phyloP scores from a whole-genome alignment of 1,140 invertebrate genomes.

The Proctacanthus coquilletti region DNA sequence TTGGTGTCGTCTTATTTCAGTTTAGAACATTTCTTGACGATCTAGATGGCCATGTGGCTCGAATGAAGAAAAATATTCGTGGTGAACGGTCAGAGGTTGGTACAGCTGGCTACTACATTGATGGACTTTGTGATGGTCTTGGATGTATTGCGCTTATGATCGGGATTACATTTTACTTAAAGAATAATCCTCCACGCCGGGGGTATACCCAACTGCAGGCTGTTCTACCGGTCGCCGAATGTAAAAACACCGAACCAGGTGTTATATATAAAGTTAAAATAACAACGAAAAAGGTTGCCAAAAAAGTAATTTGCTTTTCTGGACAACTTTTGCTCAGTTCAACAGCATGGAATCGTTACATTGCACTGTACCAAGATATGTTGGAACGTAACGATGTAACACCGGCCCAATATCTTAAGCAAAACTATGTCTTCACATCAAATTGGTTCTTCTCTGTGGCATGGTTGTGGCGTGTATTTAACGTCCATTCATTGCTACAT shows the following conservation, averaged over 20 bases:
- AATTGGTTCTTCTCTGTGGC: slow-evolving; percentile 55
- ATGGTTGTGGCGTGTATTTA: slow-evolving; percentile 60
- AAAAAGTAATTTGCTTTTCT: slow-evolving; percentile 46
- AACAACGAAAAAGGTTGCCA: slow-evolving; percentile 41
- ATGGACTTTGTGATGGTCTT: slow-evolving; percentile 57
- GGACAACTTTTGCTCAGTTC: slow-evolving; percentile 55
- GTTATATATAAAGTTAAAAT: slow-evolving; percentile 48
- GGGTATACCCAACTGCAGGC: slow-evolving; percentile 45
- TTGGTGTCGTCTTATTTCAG: slow-evolving; percentile 58
- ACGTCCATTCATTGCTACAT: slow-evolving; percentile 64
- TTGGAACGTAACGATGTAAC: slow-evolving; percentile 44
- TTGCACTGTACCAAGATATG: slow-evolving; percentile 57
- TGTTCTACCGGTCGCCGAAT: slow-evolving; percentile 33
- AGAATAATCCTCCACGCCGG: slow-evolving; percentile 47
- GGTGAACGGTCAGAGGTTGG: slow-evolving; percentile 57
- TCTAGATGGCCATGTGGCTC: slow-evolving; percentile 61
- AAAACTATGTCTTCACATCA: slow-evolving; percentile 39
- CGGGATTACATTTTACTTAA: slow-evolving; percentile 46
- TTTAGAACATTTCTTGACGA: slow-evolving; percentile 62
- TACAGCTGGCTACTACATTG: slow-evolving; percentile 51
- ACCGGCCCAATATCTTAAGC: slow-evolving; percentile 31
- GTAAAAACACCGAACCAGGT: slow-evolving; percentile 32
- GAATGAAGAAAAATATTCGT: slow-evolving; percentile 46
- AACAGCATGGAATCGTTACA: slow-evolving; percentile 64
- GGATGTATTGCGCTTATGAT: slow-evolving; percentile 49